phyloP scores from a whole-genome alignment of 2,888 invertebrate genomes.

The Drosophila birchii region DNA sequence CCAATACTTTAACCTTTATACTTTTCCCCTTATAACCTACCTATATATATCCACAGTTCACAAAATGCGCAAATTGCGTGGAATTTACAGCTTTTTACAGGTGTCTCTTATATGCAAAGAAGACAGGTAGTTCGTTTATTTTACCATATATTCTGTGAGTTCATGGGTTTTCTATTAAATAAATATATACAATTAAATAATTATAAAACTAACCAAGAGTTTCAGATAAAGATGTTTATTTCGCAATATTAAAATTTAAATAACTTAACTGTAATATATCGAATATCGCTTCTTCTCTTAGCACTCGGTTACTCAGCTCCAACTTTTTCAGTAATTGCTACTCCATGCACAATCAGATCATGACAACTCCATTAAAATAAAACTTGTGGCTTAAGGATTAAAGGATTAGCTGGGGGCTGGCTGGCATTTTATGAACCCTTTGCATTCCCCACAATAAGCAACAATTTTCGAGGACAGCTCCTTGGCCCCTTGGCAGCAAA shows the following conservation, averaged over 20 bases:
- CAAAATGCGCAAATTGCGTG: neutral
- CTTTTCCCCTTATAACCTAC: too few relatives aligned
- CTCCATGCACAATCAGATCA: neutral
- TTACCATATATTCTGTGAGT: too few relatives aligned
- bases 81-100: neutral
- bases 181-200: too few relatives aligned
- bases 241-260: too few relatives aligned
- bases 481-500: constrained; percentile 20
- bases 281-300: neutral
- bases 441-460: constrained; percentile 17
- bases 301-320: neutral
- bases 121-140: too few relatives aligned
- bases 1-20: constrained; percentile 50
- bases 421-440: constrained; percentile 26
- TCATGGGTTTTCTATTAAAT: too few relatives aligned
- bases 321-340: neutral
- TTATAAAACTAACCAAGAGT: too few relatives aligned
- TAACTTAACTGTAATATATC: neutral
- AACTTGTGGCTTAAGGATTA: constrained; percentile 2
- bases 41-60: neutral
- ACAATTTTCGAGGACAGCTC: constrained; percentile 27
- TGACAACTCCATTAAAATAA: neutral
- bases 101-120: neutral
- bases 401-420: neutral
- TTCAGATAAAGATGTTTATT: too few relatives aligned